phyloP scores from a whole-genome alignment of 2,113 vertebrate genomes.

The Tor tambroides region DNA sequence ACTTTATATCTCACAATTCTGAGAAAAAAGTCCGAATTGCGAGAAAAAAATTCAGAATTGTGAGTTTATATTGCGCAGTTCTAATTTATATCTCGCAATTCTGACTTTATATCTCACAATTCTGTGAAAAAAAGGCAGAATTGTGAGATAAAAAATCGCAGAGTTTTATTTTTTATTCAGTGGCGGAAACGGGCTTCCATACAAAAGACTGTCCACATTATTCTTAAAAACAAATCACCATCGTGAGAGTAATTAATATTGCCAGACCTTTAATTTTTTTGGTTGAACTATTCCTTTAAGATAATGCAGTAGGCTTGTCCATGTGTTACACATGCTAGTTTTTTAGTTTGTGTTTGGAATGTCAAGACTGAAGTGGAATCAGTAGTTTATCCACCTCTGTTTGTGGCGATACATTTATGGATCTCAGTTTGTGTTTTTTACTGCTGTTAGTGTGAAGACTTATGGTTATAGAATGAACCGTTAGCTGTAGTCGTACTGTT shows the following conservation, averaged over 20 bases:
- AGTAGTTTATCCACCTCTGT: background rate
- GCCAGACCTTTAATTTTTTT: background rate
- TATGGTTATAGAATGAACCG: background rate
- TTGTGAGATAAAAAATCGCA: too few relatives aligned
- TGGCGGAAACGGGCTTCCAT: too few relatives aligned
- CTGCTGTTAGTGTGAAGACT: conserved; percentile 3
- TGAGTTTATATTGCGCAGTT: too few relatives aligned
- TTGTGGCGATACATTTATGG: background rate
- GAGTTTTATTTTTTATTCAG: too few relatives aligned
- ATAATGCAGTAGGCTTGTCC: background rate
- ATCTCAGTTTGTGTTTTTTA: conserved; percentile 17
- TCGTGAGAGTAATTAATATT: background rate
- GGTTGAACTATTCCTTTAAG: background rate
- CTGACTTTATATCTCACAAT: too few relatives aligned
- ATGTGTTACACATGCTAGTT: background rate
- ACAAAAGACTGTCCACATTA: background rate
- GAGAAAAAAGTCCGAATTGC: too few relatives aligned
- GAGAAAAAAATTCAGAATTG: too few relatives aligned
- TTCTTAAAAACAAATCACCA: background rate
- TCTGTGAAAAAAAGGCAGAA: too few relatives aligned
- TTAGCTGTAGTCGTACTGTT: background rate
- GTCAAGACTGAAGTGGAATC: conserved; percentile 11
- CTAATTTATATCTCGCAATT: too few relatives aligned
- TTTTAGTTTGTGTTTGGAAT: background rate
- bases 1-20: too few relatives aligned